Base-by-base conservation (phyloP, 2,113 vertebrate species). In the Melanostigma gelatinosum region DNA sequence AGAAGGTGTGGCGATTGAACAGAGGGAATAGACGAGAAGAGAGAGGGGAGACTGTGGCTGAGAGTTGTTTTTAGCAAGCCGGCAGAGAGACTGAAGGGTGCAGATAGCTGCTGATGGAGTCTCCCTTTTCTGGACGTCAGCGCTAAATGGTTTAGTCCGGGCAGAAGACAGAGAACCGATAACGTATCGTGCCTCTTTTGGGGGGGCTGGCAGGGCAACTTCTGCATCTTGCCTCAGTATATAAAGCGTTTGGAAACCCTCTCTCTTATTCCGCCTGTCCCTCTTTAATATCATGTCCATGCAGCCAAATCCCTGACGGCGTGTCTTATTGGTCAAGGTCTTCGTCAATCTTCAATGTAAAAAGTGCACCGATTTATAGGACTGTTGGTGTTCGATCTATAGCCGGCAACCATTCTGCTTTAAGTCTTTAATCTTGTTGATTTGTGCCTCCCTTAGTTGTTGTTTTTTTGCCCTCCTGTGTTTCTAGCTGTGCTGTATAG, bases 31-130 rank as follows among this genome's bases (percentile, higher is more conserved):
- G 62, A 36, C 11, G 15, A 52, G 20, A 38, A 27, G 29, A 70
- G 36, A 48, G 58, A 42, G 24, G 22, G 29, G 40, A 62, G 57
- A 36, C 22, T 42, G 18, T 4, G 13, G 34, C 32, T 22, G 60
- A 63, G 34, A 24, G 16, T 57, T 61, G 66, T 38, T 82, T 79
- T 44, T 32, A 72, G 46, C 8, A 18, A 16, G 50, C 9, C 10
- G 79, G 20, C 46, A 50, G 69, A 64, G 67, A 80, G 76, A 83
- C 22, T 74, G 86, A 77, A 86, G 68, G 75, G 87, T 86, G 82
- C 61, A 65, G 73, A 81, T 62, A 80, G 78, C 82, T 76, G 78
- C 63, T 77, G 79, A 85, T 54, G 40, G 77, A 77, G n/a, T 16
- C 29, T 58, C 48, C 74, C 40, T 10, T 68, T 72, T 42, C 38